Evolutionary conservation across 2,113 vertebrate species (phyloP).

Genomic region (Stegostoma tigrinum): DNA sequence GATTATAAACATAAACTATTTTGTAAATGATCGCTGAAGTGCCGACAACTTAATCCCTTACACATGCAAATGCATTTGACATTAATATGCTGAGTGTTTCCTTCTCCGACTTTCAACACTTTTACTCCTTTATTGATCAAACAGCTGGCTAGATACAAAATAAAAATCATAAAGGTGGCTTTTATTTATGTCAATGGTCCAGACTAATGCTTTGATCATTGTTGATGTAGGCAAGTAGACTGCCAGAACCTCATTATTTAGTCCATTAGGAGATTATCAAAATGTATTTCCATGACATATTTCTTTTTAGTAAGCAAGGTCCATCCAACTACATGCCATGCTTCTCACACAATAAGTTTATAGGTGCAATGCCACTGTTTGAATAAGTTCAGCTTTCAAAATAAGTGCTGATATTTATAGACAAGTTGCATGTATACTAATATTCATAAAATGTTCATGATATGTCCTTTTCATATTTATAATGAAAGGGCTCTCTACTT

Average conservation of each 20-base stretch:
- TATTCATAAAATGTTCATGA: not conserved
- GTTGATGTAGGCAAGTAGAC: not conserved
- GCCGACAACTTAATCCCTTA: not conserved
- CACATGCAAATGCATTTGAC: not conserved
- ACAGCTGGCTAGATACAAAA: not conserved
- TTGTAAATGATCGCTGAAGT: not conserved
- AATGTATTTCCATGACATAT: not conserved
- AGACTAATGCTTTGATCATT: not conserved
- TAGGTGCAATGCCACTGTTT: not conserved
- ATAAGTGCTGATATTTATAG: not conserved
- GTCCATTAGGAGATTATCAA: not conserved
- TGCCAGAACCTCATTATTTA: not conserved
- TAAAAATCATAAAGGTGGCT: not conserved
- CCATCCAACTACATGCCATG: not conserved
- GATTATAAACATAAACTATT: not conserved
- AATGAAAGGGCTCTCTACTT: too few relatives aligned
- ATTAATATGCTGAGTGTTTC: not conserved
- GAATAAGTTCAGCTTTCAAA: not conserved
- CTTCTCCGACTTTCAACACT: not conserved
- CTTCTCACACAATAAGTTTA: not conserved
- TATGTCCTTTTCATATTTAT: not conserved
- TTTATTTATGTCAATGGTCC: not conserved
- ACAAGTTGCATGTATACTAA: not conserved
- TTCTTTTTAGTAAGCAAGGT: not conserved
- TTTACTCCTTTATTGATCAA: constrained; percentile 13